A percentile compares a stretch with the other conserved stretches of the same genome.
Evolutionary conservation across 1,140 invertebrate species (phyloP).

Genomic region (Pseudobourletiella spinata): DNA sequence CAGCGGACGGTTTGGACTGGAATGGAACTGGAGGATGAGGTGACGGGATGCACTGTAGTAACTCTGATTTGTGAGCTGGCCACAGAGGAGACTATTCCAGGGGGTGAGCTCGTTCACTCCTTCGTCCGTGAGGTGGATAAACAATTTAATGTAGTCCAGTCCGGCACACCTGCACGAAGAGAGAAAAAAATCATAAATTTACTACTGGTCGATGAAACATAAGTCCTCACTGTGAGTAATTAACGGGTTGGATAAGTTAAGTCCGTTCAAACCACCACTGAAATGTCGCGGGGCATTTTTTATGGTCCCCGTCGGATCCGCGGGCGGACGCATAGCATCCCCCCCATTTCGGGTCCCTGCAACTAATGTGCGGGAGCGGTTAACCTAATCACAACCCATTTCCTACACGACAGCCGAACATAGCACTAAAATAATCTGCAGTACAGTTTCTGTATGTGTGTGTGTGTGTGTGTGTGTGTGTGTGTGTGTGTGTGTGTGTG

Average conservation of each 20-base stretch:
- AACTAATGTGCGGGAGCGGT: too few species aligned
- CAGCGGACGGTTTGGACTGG: slow-evolving; percentile 41
- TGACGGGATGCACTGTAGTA: slow-evolving; percentile 70
- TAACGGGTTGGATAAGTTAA: background rate
- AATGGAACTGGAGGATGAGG: slow-evolving; percentile 74
- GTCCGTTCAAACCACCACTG: background rate
- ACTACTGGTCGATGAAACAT: background rate
- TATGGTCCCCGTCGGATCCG: too few species aligned
- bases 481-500: too few species aligned
- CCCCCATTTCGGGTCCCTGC: too few species aligned
- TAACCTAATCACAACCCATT: too few species aligned
- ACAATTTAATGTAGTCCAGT: slow-evolving; percentile 71
- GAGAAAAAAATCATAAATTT: too few species aligned
- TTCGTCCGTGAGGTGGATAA: slow-evolving; percentile 57
- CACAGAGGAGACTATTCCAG: slow-evolving; percentile 66
- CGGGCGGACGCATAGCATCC: too few species aligned
- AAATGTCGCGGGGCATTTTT: too few species aligned
- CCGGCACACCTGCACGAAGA: slow-evolving; percentile 57
- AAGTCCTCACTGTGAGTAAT: background rate
- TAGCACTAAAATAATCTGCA: too few species aligned
- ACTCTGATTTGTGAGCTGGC: slow-evolving; percentile 58
- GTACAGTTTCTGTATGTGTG: too few species aligned
- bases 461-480: too few species aligned
- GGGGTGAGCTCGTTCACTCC: slow-evolving; percentile 67
- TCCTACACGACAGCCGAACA: too few species aligned